Evolutionary conservation across 2,888 invertebrate species (phyloP).

Genomic region (Calephelis perditalis): DNA sequence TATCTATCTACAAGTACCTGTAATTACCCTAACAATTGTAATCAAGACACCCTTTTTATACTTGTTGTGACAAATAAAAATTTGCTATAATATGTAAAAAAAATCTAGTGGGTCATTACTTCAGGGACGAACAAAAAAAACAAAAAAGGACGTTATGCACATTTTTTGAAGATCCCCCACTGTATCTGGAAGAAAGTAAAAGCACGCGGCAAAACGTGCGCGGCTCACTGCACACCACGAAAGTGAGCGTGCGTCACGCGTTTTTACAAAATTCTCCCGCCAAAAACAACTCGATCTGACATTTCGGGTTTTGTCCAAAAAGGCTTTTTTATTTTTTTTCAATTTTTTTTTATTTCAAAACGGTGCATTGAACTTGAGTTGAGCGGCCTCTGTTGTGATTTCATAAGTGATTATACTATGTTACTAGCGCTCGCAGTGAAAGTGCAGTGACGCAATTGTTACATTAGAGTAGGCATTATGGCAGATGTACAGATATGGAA

Average conservation of each 20-base stretch:
- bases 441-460: slow-evolving; percentile 71
- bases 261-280: slow-evolving; percentile 50
- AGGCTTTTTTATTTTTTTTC: slow-evolving; percentile 30
- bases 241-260: slow-evolving; percentile 64
- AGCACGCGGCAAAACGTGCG: slow-evolving; percentile 50
- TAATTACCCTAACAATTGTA: no score
- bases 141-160: slow-evolving; percentile 11
- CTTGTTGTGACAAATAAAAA: no score
- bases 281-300: slow-evolving; percentile 42
- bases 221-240: slow-evolving; percentile 60
- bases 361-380: slow-evolving; percentile 64
- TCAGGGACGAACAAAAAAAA: background rate
- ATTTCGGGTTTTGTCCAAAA: slow-evolving; percentile 33
- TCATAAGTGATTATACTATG: slow-evolving; percentile 63
- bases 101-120: no score
- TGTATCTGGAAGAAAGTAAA: slow-evolving; percentile 68
- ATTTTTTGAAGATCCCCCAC: slow-evolving; percentile 49
- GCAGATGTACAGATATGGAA: slow-evolving; percentile 63
- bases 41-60: no score
- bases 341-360: slow-evolving; percentile 37
- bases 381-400: slow-evolving; percentile 56
- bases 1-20: no score
- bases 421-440: slow-evolving; percentile 62
- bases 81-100: no score
- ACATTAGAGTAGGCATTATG: slow-evolving; percentile 64